These are phyloP conservation scores for Tringa solitaria DNA, from an alignment of 2,113 vertebrate genomes.

Conservation along the genomic window DNA sequence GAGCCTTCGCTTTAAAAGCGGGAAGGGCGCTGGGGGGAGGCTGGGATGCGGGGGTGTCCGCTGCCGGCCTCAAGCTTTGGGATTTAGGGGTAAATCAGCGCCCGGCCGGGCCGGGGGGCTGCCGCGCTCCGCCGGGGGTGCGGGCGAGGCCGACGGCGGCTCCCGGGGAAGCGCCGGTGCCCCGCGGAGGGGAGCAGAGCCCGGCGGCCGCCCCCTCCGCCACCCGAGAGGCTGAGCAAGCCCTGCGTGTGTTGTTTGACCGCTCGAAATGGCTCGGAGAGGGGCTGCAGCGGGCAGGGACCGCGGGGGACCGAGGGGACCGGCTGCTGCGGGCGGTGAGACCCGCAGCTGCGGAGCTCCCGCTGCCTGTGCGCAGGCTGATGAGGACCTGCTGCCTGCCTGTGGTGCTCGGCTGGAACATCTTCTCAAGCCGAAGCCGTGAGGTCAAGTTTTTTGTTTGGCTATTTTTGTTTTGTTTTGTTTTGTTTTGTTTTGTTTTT, in stretches of 20 bases:
- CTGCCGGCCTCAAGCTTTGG: neutral
- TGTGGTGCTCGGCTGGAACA: neutral
- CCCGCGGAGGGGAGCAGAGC: neutral
- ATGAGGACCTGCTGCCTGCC: too few relatives aligned
- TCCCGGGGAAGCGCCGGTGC: neutral
- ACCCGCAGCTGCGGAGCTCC: neutral
- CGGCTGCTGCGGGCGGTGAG: neutral
- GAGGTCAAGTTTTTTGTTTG: neutral
- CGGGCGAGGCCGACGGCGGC: neutral
- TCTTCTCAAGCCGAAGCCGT: neutral
- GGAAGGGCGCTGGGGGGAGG: neutral
- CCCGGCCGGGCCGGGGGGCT: neutral
- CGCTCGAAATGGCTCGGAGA: neutral
- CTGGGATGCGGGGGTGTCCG: neutral
- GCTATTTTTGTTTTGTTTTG: neutral
- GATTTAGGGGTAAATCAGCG: too few relatives aligned
- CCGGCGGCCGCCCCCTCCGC: neutral
- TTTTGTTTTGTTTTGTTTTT: neutral
- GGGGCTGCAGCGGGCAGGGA: neutral
- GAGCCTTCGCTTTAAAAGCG: too few relatives aligned
- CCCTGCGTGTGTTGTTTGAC: fast-evolving
- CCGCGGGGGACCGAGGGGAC: neutral
- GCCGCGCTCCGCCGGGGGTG: neutral
- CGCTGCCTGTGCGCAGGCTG: neutral
- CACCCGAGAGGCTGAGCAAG: neutral